Evolutionary conservation across 2,113 vertebrate species (phyloP).

Genomic region (Tychaedon coryphoeus): DNA sequence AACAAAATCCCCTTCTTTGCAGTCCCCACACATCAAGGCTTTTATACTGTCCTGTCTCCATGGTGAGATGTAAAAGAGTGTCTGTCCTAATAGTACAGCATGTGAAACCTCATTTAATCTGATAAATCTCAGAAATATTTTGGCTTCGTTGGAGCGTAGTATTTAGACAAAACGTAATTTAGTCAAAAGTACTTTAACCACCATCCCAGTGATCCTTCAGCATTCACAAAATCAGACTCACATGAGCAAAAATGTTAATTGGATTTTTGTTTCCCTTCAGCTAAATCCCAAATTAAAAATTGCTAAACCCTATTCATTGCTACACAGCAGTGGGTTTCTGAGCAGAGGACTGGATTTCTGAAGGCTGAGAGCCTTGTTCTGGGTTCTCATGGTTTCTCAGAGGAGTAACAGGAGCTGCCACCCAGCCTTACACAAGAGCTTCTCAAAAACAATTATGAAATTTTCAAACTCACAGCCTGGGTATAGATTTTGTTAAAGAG

Average conservation of each 20-base stretch:
- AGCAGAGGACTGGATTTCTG: background rate
- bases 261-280: background rate
- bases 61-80: background rate
- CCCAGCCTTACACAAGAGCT: background rate
- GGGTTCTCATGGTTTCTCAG: background rate
- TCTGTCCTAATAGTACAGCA: background rate
- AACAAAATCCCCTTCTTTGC: background rate
- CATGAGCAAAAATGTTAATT: constrained; percentile 12
- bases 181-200: background rate
- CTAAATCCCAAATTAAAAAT: constrained; percentile 39
- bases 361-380: background rate
- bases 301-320: background rate
- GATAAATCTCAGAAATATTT: constrained; percentile 37
- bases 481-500: constrained; percentile 26
- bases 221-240: constrained; percentile 19
- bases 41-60: background rate
- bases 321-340: background rate
- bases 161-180: constrained; percentile 17
- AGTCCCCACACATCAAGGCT: background rate
- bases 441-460: constrained; percentile 21
- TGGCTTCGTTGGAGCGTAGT: background rate
- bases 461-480: background rate
- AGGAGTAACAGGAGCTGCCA: background rate
- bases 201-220: background rate
- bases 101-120: constrained; percentile 23